Base-by-base conservation (phyloP, 2,888 invertebrate genomes). In the Melanophora roralis region DNA sequence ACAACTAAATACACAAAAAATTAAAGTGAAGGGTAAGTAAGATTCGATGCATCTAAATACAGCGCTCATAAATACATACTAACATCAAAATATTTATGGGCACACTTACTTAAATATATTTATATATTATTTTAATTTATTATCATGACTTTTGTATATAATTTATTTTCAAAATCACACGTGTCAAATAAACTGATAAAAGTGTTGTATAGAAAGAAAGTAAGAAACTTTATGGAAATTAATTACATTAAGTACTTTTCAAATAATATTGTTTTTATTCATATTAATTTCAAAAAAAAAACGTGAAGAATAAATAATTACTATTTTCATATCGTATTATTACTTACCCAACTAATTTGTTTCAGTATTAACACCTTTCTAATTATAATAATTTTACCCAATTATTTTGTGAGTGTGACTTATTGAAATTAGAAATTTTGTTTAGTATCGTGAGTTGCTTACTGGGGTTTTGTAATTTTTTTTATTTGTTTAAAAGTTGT, bases 381-480 rank as follows among this genome's bases (percentile, higher is more conserved):
- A 57, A 76, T 76, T 53, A 74, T 59, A n/a, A 68, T 68, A 67
- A 75, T 75, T 75, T 60, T 27, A 43, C 34, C 9, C 45, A 74
- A 59, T 74, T 43, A 65, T 3, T 55, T 73, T 4, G 49, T 27
- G 67, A 60, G 38, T 60, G 45, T 53, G 59, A 60, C 53, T 64
- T 51, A 14, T 38, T 45, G 27, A 67, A 45, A 8, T 62, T 23
- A 23, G 14, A 43, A 43, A 43, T 5, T 16, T 6, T 16, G 6
- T 16, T 16, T 16, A 40, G 14, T n/a, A n/a, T n/a, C 38, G 12
- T 38, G 1, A 2, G 2, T 2, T n/a, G n/a, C n/a, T n/a, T n/a
- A n/a, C n/a, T n/a, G n/a, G n/a, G n/a, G n/a, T n/a, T n/a, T n/a
- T n/a, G n/a, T n/a, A n/a, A n/a, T n/a, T n/a, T n/a, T n/a, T n/a